Evolutionary conservation across 2,113 vertebrate species (phyloP), one percentile per base, ranked within the genome.

Genomic region (Amphiprion ocellaris): DNA sequence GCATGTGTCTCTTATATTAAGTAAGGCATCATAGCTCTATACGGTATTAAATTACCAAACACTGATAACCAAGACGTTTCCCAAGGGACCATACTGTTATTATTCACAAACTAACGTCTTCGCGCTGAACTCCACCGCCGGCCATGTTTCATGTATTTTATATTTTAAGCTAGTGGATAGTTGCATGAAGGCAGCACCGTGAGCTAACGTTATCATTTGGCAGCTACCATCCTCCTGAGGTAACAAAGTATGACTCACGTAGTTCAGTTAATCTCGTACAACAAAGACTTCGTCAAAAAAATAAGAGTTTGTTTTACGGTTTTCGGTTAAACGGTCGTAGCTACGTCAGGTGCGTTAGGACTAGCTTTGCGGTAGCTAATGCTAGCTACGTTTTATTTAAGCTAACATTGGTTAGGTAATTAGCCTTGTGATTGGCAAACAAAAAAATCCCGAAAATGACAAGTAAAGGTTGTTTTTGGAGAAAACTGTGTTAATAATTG

Each of bases 341-440:
- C 33, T 9, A 37, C 33, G 33, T 52, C 37, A 50, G 24, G 4
- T 33, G 7, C 33, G 4, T 52, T 39, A 62, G 8, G 5, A 10
- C 16, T 50, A 39, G 46, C 58, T 62, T 50, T 12, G 16, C 19
- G 17, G 21, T 14, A 23, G 30, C 49, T n/a, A n/a, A 50, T 16
- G 5, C 6, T 52, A 52, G 46, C 46, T 41, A 12, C 10, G 2
- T n/a, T 50, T 50, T 50, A 46, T 15, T 17, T 10, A 10, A 14
- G 24, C 24, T 52, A 50, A 58, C 12, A n/a, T 63, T 78, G 28
- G 44, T 44, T 78, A 71, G 33, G 52, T 41, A 49, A 6, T 28
- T 70, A 58, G 9, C 16, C 15, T 56, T 62, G 30, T 28, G 49
- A 39, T 0, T 39, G 41, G 2, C 28, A 8, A 50, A 4, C 1